Evolutionary conservation across 2,113 vertebrate species (phyloP).

Genomic region (Elgaria multicarinata): DNA sequence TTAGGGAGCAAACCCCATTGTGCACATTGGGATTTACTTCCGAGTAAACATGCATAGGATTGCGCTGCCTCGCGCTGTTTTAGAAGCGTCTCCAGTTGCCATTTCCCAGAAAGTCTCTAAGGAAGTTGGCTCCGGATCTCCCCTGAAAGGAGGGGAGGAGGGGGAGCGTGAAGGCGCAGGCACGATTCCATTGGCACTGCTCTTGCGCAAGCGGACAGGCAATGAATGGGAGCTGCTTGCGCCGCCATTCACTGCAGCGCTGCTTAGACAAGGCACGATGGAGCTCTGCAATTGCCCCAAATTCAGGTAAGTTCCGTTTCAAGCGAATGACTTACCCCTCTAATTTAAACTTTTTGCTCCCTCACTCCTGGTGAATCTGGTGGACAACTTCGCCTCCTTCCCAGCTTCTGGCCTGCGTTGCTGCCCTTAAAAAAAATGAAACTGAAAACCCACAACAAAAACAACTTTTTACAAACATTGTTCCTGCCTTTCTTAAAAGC

Average conservation of each 20-base stretch:
- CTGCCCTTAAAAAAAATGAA: background rate
- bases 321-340: background rate
- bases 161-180: background rate
- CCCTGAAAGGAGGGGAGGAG: background rate
- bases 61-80: background rate
- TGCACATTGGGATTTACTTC: background rate
- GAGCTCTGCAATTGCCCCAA: background rate
- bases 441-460: background rate
- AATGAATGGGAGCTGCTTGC: background rate
- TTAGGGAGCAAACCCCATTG: too few species aligned
- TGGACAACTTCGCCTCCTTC: background rate
- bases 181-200: background rate
- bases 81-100: background rate
- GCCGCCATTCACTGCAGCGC: background rate
- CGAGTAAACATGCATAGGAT: background rate
- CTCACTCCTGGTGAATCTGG: background rate
- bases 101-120: background rate
- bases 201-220: background rate
- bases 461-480: background rate
- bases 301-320: background rate
- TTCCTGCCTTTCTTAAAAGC: background rate
- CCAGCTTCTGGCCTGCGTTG: background rate
- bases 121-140: background rate
- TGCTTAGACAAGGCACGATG: too few species aligned
- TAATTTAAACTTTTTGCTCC: background rate